A percentile compares a stretch with the other conserved stretches of the same genome.
phyloP scores from a whole-genome alignment of 2,797 vertebrate species.

The Melanotaenia pygmaea region DNA sequence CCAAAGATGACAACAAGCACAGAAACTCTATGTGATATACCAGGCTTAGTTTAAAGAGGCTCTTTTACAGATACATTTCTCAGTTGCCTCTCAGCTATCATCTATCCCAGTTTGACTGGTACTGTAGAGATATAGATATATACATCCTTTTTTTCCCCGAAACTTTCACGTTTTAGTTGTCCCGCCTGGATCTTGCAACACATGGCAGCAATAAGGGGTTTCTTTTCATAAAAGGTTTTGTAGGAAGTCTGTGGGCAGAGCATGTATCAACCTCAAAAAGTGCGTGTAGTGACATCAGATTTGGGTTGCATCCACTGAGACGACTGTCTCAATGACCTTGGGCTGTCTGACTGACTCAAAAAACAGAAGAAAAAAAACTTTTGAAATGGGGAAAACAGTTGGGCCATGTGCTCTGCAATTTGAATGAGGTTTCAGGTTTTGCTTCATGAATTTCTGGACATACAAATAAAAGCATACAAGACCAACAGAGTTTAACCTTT shows the following conservation, averaged over 20 bases:
- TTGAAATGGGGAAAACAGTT: too few species aligned
- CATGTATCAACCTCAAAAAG: too few species aligned
- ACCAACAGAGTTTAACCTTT: too few species aligned
- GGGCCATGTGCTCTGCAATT: too few species aligned
- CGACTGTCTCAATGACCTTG: too few species aligned
- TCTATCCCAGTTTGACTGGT: neutral
- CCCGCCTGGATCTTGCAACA: neutral
- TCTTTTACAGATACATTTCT: neutral
- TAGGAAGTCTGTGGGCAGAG: neutral
- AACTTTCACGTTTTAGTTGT: neutral
- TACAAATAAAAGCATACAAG: too few species aligned
- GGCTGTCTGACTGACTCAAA: too few species aligned
- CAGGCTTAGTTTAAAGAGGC: neutral
- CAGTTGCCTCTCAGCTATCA: neutral
- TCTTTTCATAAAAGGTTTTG: neutral
- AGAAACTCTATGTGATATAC: slow-evolving; percentile 41
- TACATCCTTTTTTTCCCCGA: neutral
- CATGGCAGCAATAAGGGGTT: neutral
- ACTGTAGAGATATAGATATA: neutral
- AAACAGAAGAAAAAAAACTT: too few species aligned
- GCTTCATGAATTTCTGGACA: too few species aligned
- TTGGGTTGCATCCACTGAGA: neutral
- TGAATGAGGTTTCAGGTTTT: too few species aligned
- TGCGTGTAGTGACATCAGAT: neutral
- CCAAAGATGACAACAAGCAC: slow-evolving; percentile 39